Conservation (phyloP, 1,140 invertebrate genomes). For the Nephila pilipes region DNA sequence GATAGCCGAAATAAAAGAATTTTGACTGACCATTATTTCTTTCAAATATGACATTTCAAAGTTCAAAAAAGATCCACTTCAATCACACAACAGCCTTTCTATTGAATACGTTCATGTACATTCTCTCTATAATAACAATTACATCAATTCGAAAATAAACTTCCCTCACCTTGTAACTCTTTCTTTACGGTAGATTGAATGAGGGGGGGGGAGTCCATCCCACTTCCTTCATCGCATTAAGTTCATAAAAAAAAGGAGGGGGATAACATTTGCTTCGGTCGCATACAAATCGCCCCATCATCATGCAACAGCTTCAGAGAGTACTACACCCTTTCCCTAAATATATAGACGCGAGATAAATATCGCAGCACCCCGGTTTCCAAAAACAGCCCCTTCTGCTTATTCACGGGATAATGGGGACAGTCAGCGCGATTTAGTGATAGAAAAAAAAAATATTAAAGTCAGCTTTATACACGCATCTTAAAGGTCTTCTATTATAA, state of each 20-base stretch:
- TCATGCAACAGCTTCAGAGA: conserved; percentile 62
- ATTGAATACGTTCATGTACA: no score
- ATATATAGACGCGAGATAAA: conserved; percentile 2
- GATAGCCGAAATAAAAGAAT: no score
- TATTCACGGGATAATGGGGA: conserved; percentile 33
- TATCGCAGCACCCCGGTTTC: not conserved
- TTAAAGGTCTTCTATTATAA: conserved; percentile 38
- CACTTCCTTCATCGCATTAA: not conserved
- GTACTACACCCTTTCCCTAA: not conserved
- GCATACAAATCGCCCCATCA: conserved; percentile 61
- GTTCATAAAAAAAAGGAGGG: not conserved
- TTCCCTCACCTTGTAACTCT: not conserved
- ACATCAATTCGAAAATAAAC: not conserved
- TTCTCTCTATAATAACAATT: not conserved
- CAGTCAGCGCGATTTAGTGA: not conserved
- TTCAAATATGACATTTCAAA: no score
- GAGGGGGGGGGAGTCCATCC: not conserved
- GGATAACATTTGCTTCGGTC: not conserved
- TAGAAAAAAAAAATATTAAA: conserved; percentile 34
- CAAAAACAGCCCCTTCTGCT: not conserved
- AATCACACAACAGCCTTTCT: no score
- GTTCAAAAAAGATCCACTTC: no score
- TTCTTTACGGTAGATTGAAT: no score
- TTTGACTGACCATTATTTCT: no score
- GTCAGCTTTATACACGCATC: conserved; percentile 15